phyloP scores from a whole-genome alignment of 1,140 invertebrate species.

The Trichonephila clavipes region DNA sequence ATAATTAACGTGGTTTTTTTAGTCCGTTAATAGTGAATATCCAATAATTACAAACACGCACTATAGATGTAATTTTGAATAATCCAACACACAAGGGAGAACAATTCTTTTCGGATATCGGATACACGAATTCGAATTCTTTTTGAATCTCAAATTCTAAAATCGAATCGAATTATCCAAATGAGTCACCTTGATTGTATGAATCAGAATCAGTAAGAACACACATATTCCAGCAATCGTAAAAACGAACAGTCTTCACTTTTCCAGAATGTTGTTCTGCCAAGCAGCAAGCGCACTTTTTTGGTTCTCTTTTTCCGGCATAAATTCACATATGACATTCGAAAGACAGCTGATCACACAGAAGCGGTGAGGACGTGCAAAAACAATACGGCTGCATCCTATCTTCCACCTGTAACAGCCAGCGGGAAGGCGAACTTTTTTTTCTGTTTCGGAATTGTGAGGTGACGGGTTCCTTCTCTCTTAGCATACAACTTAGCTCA shows the following conservation, averaged over 20 bases:
- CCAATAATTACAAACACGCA: too few relatives aligned
- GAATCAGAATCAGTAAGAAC: neutral
- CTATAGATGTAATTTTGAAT: too few relatives aligned
- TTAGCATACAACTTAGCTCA: conserved; percentile 4
- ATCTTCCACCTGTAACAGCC: neutral
- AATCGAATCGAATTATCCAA: neutral
- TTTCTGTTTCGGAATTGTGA: neutral
- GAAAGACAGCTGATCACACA: conserved; percentile 2
- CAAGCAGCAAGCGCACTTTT: neutral
- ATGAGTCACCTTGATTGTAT: neutral
- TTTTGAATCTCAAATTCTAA: too few relatives aligned
- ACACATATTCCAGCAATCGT: neutral
- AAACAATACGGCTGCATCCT: neutral
- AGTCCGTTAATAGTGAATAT: too few relatives aligned
- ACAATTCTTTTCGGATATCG: too few relatives aligned
- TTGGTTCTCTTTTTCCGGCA: neutral
- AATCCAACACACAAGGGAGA: too few relatives aligned
- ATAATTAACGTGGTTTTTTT: too few relatives aligned
- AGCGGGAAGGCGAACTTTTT: neutral
- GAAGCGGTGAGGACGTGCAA: neutral
- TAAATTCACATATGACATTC: neutral
- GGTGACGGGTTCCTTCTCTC: conserved; percentile 5
- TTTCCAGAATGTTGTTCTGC: neutral
- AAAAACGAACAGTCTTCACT: neutral
- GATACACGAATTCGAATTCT: too few relatives aligned